Evolutionary conservation across 2,888 invertebrate species (phyloP).

Genomic region (Podotricha telesiphe): DNA sequence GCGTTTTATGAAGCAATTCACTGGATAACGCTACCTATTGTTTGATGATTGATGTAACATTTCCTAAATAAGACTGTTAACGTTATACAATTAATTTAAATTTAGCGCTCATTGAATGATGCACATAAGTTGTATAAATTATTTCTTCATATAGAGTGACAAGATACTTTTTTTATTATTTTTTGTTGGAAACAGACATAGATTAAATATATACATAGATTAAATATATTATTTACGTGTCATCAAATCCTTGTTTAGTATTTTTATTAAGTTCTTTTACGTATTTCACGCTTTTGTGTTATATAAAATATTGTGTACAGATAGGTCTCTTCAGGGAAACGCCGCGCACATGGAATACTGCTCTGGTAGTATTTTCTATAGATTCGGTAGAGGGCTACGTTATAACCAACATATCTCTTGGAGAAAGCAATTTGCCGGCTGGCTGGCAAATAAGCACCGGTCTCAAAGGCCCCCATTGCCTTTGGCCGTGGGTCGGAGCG

Average conservation of each 20-base stretch:
- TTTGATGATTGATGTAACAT: constrained; percentile 30
- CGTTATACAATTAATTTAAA: neutral
- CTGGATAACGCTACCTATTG: constrained; percentile 19
- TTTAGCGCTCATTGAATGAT: neutral
- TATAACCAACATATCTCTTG: constrained; percentile 81
- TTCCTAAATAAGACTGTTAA: constrained; percentile 11
- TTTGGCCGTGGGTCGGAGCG: constrained; percentile 89
- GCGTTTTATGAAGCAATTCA: constrained; percentile 33
- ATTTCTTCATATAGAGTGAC: neutral
- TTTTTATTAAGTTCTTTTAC: neutral
- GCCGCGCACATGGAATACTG: constrained; percentile 70
- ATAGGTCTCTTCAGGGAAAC: constrained; percentile 69
- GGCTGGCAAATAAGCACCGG: constrained; percentile 82
- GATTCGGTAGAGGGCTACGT: constrained; percentile 72
- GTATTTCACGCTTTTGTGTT: neutral
- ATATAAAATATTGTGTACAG: constrained; percentile 53
- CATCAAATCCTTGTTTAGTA: neutral
- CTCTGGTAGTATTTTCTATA: constrained; percentile 63
- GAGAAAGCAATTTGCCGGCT: constrained; percentile 81
- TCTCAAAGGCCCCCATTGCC: constrained; percentile 77
- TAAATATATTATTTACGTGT: no score
- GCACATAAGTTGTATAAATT: neutral
- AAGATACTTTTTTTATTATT: neutral
- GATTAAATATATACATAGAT: neutral
- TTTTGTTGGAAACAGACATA: neutral